Evolutionary conservation across 2,888 invertebrate genomes (phyloP).

Genomic region (Hofmannophila pseudospretella): DNA sequence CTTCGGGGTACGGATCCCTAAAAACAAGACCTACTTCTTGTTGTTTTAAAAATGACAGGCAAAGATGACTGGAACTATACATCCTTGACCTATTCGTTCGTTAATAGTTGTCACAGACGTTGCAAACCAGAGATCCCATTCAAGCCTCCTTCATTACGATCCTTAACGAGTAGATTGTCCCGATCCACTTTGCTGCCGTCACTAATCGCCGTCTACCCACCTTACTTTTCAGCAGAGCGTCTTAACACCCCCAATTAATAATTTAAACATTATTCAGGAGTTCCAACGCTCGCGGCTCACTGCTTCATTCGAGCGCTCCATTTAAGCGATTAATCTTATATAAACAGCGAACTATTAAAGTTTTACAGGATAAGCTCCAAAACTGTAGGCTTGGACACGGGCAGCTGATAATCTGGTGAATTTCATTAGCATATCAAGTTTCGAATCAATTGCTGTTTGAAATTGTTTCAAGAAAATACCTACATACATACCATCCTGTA

Average conservation of each 20-base stretch:
- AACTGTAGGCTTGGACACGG: conserved; percentile 49
- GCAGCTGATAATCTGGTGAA: conserved; percentile 35
- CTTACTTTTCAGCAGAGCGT: conserved; percentile 9
- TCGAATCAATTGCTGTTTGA: neutral
- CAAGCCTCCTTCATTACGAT: no score
- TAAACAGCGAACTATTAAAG: conserved; percentile 54
- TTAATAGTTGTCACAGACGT: no score
- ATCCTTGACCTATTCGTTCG: no score
- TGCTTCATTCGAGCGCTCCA: conserved; percentile 29
- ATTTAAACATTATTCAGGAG: conserved; percentile 39
- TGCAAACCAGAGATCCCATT: no score
- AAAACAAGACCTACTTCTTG: no score
- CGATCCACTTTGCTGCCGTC: neutral
- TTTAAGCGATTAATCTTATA: conserved; percentile 50
- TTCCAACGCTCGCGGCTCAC: conserved; percentile 26
- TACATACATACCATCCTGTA: no score
- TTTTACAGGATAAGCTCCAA: conserved; percentile 48
- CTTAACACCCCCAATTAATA: conserved; percentile 29
- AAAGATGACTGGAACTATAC: no score
- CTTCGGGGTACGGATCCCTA: no score
- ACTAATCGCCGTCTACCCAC: neutral
- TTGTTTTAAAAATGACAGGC: no score
- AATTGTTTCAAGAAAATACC: no score
- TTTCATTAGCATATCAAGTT: conserved; percentile 9
- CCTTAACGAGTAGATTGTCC: no score